Evolutionary conservation across 2,113 vertebrate genomes (phyloP).

Genomic region (Protobothrops flavoviridis): DNA sequence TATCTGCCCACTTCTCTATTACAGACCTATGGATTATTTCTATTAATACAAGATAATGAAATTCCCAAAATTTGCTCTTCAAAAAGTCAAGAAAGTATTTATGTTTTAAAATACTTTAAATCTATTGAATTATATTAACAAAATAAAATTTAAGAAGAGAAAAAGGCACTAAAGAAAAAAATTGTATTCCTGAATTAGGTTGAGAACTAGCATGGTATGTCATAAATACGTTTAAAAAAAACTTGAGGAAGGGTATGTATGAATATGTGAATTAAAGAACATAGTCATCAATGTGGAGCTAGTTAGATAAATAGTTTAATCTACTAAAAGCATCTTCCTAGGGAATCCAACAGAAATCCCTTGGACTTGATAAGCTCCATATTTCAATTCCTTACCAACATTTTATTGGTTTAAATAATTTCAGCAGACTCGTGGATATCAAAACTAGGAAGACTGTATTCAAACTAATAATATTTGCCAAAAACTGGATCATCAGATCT

Average conservation of each 20-base stretch:
- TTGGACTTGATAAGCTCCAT: slow-evolving; percentile 18
- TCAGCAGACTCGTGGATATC: slow-evolving; percentile 5
- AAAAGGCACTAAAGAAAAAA: background rate
- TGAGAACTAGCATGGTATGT: background rate
- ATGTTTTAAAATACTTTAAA: background rate
- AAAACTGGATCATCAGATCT: background rate
- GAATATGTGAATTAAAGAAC: background rate
- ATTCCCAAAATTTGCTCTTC: background rate
- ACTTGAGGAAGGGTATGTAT: slow-evolving; percentile 1
- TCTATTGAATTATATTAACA: background rate
- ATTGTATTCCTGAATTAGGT: background rate
- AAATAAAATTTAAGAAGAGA: background rate
- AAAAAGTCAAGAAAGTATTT: background rate
- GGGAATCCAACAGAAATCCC: slow-evolving; percentile 5
- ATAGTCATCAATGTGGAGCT: background rate
- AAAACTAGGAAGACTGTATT: background rate
- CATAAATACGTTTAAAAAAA: background rate
- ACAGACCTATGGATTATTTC: background rate
- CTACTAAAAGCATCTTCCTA: background rate
- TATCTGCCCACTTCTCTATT: background rate
- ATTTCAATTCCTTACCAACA: background rate
- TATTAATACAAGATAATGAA: background rate
- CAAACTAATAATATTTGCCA: background rate
- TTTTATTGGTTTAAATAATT: background rate
- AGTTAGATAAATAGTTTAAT: background rate